These are phyloP conservation scores for Agrypnus murinus DNA, from an alignment of 2,888 invertebrate species.

Conservation along the genomic window DNA sequence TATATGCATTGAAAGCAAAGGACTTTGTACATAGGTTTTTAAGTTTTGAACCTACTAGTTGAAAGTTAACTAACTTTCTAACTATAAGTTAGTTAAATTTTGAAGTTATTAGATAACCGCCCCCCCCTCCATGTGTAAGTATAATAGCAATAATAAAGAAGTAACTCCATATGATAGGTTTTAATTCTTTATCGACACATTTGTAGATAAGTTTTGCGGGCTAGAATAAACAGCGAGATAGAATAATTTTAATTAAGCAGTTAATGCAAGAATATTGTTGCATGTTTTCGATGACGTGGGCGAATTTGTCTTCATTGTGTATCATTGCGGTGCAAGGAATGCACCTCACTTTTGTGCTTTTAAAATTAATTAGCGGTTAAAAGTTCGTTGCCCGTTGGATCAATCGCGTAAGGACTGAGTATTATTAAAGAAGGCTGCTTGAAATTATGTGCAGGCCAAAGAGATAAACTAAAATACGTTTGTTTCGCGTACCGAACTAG, in stretches of 20 bases:
- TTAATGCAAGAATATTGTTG: slow-evolving; percentile 27
- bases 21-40: too few relatives aligned
- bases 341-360: slow-evolving; percentile 26
- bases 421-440: slow-evolving; percentile 15
- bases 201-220: too few relatives aligned
- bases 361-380: slow-evolving; percentile 30
- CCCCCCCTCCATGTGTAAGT: too few relatives aligned
- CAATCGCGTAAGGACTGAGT: slow-evolving; percentile 19
- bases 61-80: too few relatives aligned
- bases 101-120: too few relatives aligned
- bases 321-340: slow-evolving; percentile 30
- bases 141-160: too few relatives aligned
- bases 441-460: slow-evolving; percentile 6
- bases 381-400: slow-evolving; percentile 25
- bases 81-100: too few relatives aligned
- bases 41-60: too few relatives aligned
- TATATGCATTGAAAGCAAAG: too few relatives aligned
- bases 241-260: slow-evolving; percentile 25
- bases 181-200: too few relatives aligned
- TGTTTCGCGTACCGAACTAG: background rate
- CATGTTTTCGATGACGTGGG: slow-evolving; percentile 22
- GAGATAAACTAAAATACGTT: slow-evolving; percentile 13
- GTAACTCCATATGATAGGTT: too few relatives aligned
- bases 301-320: slow-evolving; percentile 34
- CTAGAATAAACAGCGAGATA: too few relatives aligned